These are phyloP conservation scores for Mesembrinibis cayennensis DNA, from an alignment of 2,113 vertebrate genomes.

Conservation along the genomic window DNA sequence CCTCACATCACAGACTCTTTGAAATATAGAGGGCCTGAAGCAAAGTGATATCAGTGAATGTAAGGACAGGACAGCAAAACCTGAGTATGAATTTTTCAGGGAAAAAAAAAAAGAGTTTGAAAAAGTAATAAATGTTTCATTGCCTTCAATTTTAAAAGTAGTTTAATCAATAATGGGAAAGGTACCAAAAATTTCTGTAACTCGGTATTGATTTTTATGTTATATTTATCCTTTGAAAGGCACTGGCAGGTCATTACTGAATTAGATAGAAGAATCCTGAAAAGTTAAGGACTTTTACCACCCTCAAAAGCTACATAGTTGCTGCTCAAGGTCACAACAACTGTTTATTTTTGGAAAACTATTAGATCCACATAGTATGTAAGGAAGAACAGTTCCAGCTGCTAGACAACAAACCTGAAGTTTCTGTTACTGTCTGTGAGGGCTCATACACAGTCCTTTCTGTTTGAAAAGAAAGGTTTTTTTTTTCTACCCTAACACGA, in stretches of 20 bases:
- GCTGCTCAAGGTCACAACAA: not conserved
- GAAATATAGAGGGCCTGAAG: not conserved
- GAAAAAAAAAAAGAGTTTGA: not conserved
- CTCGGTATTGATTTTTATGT: conserved; percentile 11
- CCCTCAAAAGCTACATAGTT: not conserved
- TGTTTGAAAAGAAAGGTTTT: not conserved
- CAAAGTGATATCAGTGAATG: not conserved
- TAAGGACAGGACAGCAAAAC: not conserved
- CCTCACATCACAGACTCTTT: not conserved
- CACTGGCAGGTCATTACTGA: not conserved
- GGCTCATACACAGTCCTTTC: not conserved
- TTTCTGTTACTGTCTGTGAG: not conserved
- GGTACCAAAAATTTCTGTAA: not conserved
- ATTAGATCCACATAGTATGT: not conserved
- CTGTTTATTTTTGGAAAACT: not conserved
- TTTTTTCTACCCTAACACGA: not conserved
- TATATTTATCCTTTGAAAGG: conserved; percentile 20
- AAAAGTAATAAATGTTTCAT: conserved; percentile 6
- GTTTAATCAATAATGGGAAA: conserved; percentile 40
- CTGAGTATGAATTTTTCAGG: not conserved
- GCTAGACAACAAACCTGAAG: not conserved
- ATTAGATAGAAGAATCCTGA: not conserved
- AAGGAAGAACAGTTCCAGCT: not conserved
- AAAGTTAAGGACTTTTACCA: not conserved
- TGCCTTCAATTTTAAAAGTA: not conserved